These are phyloP conservation scores for Cyclopterus lumpus DNA, from an alignment of 2,797 vertebrate genomes.

Conservation along the genomic window DNA sequence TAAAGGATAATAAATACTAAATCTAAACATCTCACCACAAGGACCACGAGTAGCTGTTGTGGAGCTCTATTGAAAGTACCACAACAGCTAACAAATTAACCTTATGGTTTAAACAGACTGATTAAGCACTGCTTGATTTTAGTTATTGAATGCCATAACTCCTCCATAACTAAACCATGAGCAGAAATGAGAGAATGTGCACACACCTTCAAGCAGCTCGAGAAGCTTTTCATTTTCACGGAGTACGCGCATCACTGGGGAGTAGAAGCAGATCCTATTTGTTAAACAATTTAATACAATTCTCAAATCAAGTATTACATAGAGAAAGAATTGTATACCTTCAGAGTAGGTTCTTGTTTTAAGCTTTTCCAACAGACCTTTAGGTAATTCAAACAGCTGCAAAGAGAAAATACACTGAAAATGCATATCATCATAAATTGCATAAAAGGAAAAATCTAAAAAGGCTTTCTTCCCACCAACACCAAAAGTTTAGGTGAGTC, in stretches of 20 bases:
- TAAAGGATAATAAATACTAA: neutral
- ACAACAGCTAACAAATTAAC: neutral
- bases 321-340: conserved; percentile 37
- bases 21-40: neutral
- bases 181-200: neutral
- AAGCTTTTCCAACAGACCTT: neutral
- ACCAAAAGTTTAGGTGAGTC: too few species aligned
- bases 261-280: conserved; percentile 7
- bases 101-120: neutral
- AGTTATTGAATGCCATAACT: neutral
- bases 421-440: too few species aligned
- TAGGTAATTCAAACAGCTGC: conserved; percentile 71
- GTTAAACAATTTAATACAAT: neutral
- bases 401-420: conserved; percentile 18
- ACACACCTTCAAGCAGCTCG: conserved; percentile 55
- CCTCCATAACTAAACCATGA: neutral
- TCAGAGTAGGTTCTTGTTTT: conserved; percentile 13
- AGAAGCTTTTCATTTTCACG: conserved; percentile 41
- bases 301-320: neutral
- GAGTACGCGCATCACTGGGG: conserved; percentile 55
- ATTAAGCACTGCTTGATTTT: neutral
- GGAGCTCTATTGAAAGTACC: neutral
- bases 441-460: neutral
- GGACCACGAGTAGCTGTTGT: neutral
- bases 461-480: neutral